Evolutionary conservation across 2,888 invertebrate genomes (phyloP).

Genomic region (Mesorhabditis belari): DNA sequence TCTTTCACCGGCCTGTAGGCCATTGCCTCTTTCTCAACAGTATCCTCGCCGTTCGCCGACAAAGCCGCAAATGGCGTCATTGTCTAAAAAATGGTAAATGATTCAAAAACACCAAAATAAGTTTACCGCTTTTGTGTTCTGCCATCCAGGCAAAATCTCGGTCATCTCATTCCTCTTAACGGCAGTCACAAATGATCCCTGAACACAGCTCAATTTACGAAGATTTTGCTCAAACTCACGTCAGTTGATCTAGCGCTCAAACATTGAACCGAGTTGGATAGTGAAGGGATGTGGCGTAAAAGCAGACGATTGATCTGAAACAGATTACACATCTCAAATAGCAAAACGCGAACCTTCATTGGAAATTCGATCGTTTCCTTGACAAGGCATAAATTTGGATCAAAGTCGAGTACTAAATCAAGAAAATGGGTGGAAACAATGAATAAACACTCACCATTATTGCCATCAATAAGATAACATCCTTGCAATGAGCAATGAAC

Average conservation of each 20-base stretch:
- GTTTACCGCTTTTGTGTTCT: not conserved
- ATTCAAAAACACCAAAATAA: not conserved
- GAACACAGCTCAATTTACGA: no score
- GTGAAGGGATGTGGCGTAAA: not conserved
- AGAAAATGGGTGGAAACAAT: not conserved
- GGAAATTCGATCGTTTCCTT: not conserved
- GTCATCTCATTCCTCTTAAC: no score
- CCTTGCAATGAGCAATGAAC: not conserved
- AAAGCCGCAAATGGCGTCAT: not conserved
- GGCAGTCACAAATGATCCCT: no score
- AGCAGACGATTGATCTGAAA: not conserved
- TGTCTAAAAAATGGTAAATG: not conserved
- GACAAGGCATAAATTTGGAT: not conserved
- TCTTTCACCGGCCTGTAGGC: not conserved
- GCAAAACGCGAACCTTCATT: not conserved
- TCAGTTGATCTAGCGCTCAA: not conserved
- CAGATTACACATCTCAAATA: not conserved
- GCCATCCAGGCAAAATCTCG: no score
- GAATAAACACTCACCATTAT: not conserved
- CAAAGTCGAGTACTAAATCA: not conserved
- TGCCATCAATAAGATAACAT: not conserved
- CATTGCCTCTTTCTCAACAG: not conserved
- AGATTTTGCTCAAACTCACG: no score
- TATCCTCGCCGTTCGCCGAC: not conserved
- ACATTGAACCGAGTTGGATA: not conserved